Evolutionary conservation across 2,113 vertebrate genomes (phyloP).

Genomic region (Scolopax mira): DNA sequence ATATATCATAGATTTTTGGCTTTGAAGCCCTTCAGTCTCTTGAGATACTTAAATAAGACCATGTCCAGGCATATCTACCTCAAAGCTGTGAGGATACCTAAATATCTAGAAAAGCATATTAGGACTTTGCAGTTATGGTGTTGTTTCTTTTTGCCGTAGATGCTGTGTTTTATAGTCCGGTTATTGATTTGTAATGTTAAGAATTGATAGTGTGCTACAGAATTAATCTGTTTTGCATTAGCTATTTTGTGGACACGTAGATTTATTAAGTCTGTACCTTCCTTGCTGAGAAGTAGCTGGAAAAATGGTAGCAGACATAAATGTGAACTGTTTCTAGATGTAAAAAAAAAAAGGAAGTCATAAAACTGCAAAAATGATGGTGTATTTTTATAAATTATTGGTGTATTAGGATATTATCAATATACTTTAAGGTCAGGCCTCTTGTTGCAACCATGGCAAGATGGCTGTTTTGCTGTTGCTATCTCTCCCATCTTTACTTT

Average conservation of each 20-base stretch:
- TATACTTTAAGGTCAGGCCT: background rate
- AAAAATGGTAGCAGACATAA: background rate
- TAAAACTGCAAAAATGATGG: background rate
- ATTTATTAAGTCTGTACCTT: background rate
- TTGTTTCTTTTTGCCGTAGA: background rate
- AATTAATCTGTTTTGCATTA: background rate
- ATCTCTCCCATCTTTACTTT: background rate
- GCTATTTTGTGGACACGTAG: background rate
- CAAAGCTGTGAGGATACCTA: background rate
- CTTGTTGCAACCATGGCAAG: background rate
- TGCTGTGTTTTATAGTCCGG: background rate
- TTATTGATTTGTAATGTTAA: background rate
- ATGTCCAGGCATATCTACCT: background rate
- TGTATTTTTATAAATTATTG: too few relatives aligned
- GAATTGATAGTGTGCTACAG: slow-evolving; percentile 8
- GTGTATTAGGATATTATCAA: background rate
- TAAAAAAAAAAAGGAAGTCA: background rate
- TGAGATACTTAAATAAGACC: background rate
- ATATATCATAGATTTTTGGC: background rate
- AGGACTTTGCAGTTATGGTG: background rate
- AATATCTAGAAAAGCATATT: background rate
- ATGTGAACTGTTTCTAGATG: background rate
- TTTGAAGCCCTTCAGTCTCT: background rate
- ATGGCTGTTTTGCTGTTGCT: background rate
- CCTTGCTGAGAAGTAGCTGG: background rate